phyloP scores from a whole-genome alignment of 2,113 vertebrate species.

The Campylomormyrus numenius region DNA sequence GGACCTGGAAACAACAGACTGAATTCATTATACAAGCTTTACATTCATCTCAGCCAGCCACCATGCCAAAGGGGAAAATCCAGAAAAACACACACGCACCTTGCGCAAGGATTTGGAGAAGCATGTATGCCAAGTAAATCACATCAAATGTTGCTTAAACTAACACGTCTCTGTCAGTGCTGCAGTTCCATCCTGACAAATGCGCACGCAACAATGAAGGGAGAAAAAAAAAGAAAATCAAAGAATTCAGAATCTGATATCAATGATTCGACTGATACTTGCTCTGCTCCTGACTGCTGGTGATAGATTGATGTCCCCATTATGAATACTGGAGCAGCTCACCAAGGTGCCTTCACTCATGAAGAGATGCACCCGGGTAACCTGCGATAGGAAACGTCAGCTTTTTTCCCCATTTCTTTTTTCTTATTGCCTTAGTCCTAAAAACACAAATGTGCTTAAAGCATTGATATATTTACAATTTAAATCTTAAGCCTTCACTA shows the following conservation, averaged over 20 bases:
- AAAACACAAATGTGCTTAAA: slow-evolving; percentile 6
- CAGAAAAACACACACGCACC: slow-evolving; percentile 1
- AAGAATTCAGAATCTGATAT: background rate
- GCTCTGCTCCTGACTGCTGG: background rate
- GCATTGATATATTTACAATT: slow-evolving; percentile 36
- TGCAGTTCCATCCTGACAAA: background rate
- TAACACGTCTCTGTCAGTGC: background rate
- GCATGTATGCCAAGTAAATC: background rate
- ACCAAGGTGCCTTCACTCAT: background rate
- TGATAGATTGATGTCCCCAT: background rate
- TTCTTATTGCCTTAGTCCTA: background rate
- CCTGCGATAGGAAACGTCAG: background rate
- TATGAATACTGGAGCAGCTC: background rate
- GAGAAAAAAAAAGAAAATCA: background rate
- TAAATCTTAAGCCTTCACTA: background rate
- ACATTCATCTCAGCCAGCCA: background rate
- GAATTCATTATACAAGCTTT: background rate
- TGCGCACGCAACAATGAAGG: background rate
- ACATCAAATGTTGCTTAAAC: background rate
- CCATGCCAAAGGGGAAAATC: background rate
- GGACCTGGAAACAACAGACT: background rate
- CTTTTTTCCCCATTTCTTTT: background rate
- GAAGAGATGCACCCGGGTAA: no score
- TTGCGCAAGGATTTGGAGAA: background rate
- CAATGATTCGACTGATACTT: background rate